These are phyloP conservation scores for Borostomias antarcticus DNA, from an alignment of 2,797 vertebrate species.

Conservation along the genomic window DNA sequence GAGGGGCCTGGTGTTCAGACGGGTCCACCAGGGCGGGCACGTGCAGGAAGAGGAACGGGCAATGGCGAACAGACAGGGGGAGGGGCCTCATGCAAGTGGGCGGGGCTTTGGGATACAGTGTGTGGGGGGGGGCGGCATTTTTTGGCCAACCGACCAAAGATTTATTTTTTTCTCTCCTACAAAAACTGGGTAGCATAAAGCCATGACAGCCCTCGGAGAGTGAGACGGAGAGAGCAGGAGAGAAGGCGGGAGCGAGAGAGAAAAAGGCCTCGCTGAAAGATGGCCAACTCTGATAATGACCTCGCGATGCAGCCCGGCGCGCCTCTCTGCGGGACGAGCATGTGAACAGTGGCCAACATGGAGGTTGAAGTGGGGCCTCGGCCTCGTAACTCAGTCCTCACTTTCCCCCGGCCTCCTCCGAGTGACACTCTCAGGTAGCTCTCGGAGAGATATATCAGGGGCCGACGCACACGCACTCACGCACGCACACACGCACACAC, in stretches of 20 bases:
- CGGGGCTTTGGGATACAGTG: slow-evolving; percentile 35
- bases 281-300: slow-evolving; percentile 67
- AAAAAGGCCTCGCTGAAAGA: slow-evolving; percentile 63
- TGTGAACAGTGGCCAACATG: slow-evolving; percentile 55
- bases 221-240: slow-evolving; percentile 8
- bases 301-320: slow-evolving; percentile 63
- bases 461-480: background rate
- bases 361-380: slow-evolving; percentile 26
- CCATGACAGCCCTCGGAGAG: slow-evolving; percentile 50
- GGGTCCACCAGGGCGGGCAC: slow-evolving; percentile 53
- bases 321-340: slow-evolving; percentile 41
- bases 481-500: background rate
- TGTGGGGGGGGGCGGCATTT: slow-evolving; percentile 29
- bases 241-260: slow-evolving; percentile 20
- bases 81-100: slow-evolving; percentile 26
- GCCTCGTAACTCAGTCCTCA: slow-evolving; percentile 33
- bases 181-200: slow-evolving; percentile 56
- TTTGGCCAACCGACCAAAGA: slow-evolving; percentile 6
- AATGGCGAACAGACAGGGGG: slow-evolving; percentile 60
- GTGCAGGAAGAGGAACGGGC: slow-evolving; percentile 54
- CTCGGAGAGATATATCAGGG: slow-evolving; percentile 48
- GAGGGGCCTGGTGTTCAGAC: slow-evolving; percentile 56
- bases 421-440: slow-evolving; percentile 53
- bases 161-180: slow-evolving; percentile 20
- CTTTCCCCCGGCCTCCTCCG: slow-evolving; percentile 29